These are phyloP conservation scores for Dryococelus australis DNA, from an alignment of 2,888 invertebrate genomes.

Conservation along the genomic window DNA sequence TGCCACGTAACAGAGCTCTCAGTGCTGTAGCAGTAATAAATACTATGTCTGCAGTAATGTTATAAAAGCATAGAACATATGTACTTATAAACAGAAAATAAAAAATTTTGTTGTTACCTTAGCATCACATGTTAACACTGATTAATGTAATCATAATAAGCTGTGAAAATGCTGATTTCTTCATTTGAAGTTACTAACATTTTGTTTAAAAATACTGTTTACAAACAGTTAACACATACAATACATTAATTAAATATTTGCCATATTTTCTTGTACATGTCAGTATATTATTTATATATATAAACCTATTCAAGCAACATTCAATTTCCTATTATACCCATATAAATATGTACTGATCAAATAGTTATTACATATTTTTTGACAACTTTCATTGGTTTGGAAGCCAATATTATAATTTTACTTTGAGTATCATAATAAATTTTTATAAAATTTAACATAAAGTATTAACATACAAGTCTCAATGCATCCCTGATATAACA, in stretches of 20 bases:
- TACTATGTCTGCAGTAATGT: no score
- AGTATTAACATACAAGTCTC: background rate
- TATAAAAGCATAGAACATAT: no score
- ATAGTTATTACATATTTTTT: background rate
- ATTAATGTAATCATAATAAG: no score
- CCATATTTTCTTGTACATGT: background rate
- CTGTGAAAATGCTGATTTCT: background rate
- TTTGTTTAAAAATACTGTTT: background rate
- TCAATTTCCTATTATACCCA: background rate
- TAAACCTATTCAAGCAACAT: background rate
- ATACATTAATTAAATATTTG: background rate
- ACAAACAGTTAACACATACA: background rate
- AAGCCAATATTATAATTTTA: background rate
- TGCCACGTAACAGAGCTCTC: no score
- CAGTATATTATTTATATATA: background rate
- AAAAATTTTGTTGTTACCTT: no score
- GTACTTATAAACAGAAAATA: no score
- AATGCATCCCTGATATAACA: background rate
- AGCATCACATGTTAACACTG: background rate
- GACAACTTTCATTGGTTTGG: background rate
- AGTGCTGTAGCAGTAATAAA: no score
- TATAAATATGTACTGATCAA: background rate
- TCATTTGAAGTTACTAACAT: background rate
- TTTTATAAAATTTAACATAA: slow-evolving; percentile 3
- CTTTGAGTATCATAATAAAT: background rate